phyloP scores from a whole-genome alignment of 2,797 vertebrate species.

The Pygocentrus nattereri region DNA sequence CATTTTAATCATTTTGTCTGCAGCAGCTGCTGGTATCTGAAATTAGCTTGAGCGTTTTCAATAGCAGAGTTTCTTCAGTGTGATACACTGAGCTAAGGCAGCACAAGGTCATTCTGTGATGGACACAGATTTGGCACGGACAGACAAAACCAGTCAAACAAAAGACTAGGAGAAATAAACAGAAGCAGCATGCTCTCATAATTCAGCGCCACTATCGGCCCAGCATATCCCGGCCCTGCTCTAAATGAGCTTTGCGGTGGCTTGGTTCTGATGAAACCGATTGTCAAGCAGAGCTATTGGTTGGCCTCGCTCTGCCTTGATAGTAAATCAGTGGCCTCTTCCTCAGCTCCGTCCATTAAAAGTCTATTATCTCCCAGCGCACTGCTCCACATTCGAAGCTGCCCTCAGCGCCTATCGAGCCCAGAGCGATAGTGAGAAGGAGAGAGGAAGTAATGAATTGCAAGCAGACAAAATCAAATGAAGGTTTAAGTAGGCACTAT shows the following conservation, averaged over 20 bases:
- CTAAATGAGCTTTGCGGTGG: constrained; percentile 53
- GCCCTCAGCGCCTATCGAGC: constrained; percentile 16
- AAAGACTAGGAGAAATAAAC: constrained; percentile 37
- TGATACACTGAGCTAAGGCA: not conserved
- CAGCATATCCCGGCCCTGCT: not conserved
- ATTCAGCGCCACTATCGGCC: constrained; percentile 41
- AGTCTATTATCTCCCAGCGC: constrained; percentile 57
- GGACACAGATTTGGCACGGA: not conserved
- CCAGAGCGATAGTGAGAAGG: not conserved
- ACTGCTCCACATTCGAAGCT: constrained; percentile 34
- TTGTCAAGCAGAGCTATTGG: constrained; percentile 48
- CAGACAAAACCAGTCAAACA: constrained; percentile 31
- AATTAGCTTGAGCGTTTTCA: constrained; percentile 36
- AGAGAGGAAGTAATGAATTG: constrained; percentile 35
- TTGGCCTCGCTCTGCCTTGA: constrained; percentile 32
- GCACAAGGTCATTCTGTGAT: constrained; percentile 31
- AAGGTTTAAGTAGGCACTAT: constrained; percentile 39
- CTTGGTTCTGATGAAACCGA: constrained; percentile 52
- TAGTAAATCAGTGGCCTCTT: constrained; percentile 57
- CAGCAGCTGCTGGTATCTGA: constrained; percentile 29
- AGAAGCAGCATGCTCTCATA: constrained; percentile 20
- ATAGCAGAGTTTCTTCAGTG: not conserved
- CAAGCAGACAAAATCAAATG: constrained; percentile 26
- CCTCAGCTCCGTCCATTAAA: constrained; percentile 53
- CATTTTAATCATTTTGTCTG: constrained; percentile 35